Evolutionary conservation across 2,888 invertebrate species (phyloP).

Genomic region (Eupithecia tripunctaria): DNA sequence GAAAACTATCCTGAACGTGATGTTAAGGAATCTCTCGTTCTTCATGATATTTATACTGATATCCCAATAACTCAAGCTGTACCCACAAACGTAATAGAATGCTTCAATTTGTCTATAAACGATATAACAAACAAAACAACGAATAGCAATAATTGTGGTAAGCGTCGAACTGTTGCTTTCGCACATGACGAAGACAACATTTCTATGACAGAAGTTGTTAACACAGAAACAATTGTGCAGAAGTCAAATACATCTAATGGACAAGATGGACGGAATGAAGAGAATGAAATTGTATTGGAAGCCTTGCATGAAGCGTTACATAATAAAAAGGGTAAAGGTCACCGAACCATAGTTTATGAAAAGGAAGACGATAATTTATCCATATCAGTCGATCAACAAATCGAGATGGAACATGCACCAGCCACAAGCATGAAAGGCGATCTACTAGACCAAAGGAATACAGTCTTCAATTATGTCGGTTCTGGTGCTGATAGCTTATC

Average conservation of each 20-base stretch:
- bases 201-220: conserved; percentile 29
- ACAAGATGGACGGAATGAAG: conserved; percentile 11
- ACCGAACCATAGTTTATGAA: conserved; percentile 32
- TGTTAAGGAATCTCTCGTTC: conserved; percentile 1
- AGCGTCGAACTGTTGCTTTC: conserved; percentile 25
- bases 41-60: conserved; percentile 34
- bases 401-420: conserved; percentile 2
- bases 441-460: neutral
- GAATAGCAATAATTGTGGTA: neutral
- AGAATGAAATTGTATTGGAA: conserved; percentile 22
- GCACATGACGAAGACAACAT: conserved; percentile 29
- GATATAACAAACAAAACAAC: neutral
- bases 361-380: conserved; percentile 22
- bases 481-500: neutral
- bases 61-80: conserved; percentile 46
- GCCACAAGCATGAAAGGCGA: neutral
- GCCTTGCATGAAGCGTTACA: conserved; percentile 25
- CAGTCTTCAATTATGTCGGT: neutral
- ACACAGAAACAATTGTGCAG: conserved; percentile 13
- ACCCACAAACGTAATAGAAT: conserved; percentile 8
- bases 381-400: neutral
- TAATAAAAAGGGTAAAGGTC: conserved; percentile 16
- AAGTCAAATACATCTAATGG: neutral
- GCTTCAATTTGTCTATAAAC: conserved; percentile 4
- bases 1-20: neutral